Base-by-base conservation (phyloP, 2,113 vertebrate genomes). In the Polyodon spathula region DNA sequence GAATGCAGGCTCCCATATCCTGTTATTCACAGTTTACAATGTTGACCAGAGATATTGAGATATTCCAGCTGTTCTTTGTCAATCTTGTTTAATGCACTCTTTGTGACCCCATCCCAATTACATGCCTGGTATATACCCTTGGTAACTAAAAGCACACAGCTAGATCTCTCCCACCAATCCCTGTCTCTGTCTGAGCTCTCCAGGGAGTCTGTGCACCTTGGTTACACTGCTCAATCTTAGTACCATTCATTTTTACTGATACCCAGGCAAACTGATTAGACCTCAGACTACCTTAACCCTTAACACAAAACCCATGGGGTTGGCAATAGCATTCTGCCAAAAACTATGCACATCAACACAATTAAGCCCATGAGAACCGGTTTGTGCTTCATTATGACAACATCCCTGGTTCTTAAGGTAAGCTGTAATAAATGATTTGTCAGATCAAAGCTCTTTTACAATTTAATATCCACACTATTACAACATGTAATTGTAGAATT, bases 121-220 rank as follows among this genome's bases (percentile, higher is more conserved):
- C 27, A 12, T 54, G n/a, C 53, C 10, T 17, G 53, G 11, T 17
- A 16, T 37, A 7, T 37, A 7, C 37, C 12, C 15, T 11, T 12
- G 6, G 53, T 54, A 54, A 54, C 4, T 54, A 54, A 54, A 14
- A 8, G 16, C 16, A 54, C 16, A 17, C 16, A 15, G 46, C 46
- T n/a, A 14, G 4, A 54, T 54, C 37, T 54, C 53, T 11, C 11
- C 6, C 37, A 7, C 16, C 12, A 54, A 54, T 27, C n/a, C 15
- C 9, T 37, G n/a, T 54, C 5, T 37, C 15, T 14, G 12, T 14
- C 7, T 15, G n/a, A 53, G 12, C 51, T 54, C 53, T 54, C n/a
- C 53, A 54, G 53, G 53, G 53, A 54, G 53, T 37, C 16, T 54
- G 53, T 17, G 46, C 46, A 50, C 46, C 46, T 50, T n/a, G n/a